Evolutionary conservation across 2,888 invertebrate genomes (phyloP).

Genomic region (Zygaena filipendulae): DNA sequence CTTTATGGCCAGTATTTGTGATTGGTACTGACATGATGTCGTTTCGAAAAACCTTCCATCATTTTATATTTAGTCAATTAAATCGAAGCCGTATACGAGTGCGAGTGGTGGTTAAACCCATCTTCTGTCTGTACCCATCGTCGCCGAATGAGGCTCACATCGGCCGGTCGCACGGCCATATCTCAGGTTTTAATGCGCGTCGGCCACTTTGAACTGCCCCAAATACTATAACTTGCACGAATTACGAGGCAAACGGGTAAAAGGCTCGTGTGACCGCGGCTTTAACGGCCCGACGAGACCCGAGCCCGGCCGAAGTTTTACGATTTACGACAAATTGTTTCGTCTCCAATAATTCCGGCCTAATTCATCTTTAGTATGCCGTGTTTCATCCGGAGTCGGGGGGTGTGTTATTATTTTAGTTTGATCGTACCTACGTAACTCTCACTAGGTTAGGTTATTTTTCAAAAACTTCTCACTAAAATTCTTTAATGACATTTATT

Average conservation of each 20-base stretch:
- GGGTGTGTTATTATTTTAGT: no score
- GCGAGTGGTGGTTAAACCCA: no score
- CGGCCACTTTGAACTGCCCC: conserved; percentile 60
- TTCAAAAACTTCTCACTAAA: no score
- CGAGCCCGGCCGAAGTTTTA: conserved; percentile 31
- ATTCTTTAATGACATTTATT: no score
- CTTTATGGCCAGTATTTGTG: no score
- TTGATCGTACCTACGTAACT: no score
- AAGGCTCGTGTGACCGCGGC: conserved; percentile 34
- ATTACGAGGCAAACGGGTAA: conserved; percentile 48
- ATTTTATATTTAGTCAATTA: no score
- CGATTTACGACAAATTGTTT: conserved; percentile 38
- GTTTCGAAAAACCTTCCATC: no score
- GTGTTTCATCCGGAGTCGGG: background rate
- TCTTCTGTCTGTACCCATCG: no score
- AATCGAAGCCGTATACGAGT: no score
- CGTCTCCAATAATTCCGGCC: conserved; percentile 3
- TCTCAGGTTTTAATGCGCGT: conserved; percentile 56
- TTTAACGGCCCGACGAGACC: conserved; percentile 26
- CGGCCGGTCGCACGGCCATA: conserved; percentile 43
- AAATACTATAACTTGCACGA: conserved; percentile 61
- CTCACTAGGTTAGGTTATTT: no score
- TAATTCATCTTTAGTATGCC: background rate
- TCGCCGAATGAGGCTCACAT: conserved; percentile 49
- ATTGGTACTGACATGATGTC: no score